These are phyloP conservation scores for Onychomys torridus DNA, from an alignment of 2,797 vertebrate species.

Conservation along the genomic window DNA sequence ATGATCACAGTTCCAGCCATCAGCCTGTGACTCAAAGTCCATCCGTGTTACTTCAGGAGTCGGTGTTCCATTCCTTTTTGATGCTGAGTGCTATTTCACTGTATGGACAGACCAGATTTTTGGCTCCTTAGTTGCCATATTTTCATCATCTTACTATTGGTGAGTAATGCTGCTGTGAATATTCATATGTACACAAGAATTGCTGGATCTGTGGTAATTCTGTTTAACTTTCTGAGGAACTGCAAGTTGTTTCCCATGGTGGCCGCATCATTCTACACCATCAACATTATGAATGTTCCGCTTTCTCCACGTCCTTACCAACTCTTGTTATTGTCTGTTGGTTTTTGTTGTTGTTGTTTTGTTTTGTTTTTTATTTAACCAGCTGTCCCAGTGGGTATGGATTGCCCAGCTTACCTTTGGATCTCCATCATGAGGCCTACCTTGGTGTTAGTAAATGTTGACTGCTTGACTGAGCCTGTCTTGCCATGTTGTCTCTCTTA, in stretches of 20 bases:
- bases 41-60: background rate
- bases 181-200: background rate
- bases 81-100: slow-evolving; percentile 20
- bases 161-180: background rate
- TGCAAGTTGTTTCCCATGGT: background rate
- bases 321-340: background rate
- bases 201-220: background rate
- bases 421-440: background rate
- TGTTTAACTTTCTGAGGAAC: background rate
- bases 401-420: background rate
- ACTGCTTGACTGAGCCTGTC: background rate
- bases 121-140: background rate
- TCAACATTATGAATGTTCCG: background rate
- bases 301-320: background rate
- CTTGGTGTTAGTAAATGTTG: background rate
- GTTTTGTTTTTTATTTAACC: background rate
- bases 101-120: background rate
- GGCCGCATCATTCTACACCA: background rate
- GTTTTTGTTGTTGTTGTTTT: background rate
- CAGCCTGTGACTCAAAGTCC: background rate
- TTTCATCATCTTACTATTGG: background rate
- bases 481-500: background rate
- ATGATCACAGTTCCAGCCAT: too few relatives aligned
- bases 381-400: background rate
- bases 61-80: slow-evolving; percentile 6